Base-by-base conservation (phyloP, 2,113 vertebrate genomes). In the Potamarius usumacintae region DNA sequence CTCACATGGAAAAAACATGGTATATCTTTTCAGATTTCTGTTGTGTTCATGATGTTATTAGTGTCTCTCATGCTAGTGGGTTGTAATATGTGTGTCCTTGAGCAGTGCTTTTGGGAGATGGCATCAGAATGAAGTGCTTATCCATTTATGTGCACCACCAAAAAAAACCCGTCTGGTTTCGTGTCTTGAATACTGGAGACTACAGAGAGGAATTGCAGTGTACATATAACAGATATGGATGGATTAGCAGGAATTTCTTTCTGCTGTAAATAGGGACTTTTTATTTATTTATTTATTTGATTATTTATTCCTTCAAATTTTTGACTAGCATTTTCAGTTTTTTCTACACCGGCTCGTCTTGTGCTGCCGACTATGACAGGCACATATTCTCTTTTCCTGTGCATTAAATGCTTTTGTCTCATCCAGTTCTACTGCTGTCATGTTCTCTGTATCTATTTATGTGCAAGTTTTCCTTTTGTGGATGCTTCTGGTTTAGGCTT, bases 401-500 rank as follows among this genome's bases (percentile, higher is more conserved):
- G 78, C 11, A 89, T 87, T 53, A 63, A 78, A 86, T 85, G 84
- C 76, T 78, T 62, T 84, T 57, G 50, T 88, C 88, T 88, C 25
- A 55, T 78, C 69, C 14, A 42, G 82, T 89, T 84, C 27, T 65
- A 63, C 50, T 48, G 76, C 79, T 81, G 4, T 83, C 86, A 30
- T 20, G 22, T 65, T 52, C 42, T 52, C 63, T 53, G 17, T 65
- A 20, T 85, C 55, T 18, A 14, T 89, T 90, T 81, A 42, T 91
- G 76, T 87, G 78, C 58, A 27, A 71, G 58, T 85, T 74, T 60
- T 78, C 57, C 60, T 34, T 91, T 88, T 87, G 86, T 86, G 48
- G 71, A 86, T 53, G 22, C 53, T 71, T 78, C 82, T 86, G 86
- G 79, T 90, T 88, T 79, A 77, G 89, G 88, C 90, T 89, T 89